These are phyloP conservation scores for Dendroctonus ponderosae DNA, from an alignment of 1,140 invertebrate genomes.

Conservation along the genomic window DNA sequence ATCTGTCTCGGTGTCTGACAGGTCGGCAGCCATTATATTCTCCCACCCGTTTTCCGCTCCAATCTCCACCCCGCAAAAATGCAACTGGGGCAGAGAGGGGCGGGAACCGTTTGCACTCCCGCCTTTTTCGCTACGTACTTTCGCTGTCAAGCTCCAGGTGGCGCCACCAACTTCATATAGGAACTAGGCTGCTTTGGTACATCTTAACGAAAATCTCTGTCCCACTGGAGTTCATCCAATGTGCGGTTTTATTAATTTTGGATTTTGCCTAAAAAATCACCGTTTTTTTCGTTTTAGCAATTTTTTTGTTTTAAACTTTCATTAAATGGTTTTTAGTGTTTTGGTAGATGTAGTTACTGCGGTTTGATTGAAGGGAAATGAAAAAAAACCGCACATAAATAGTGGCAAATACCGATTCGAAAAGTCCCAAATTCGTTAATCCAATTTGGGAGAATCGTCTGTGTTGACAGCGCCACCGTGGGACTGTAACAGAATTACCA, in stretches of 20 bases:
- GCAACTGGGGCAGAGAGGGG: slow-evolving; percentile 13
- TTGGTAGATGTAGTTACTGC: no score
- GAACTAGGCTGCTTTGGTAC: no score
- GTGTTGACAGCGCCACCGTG: slow-evolving; percentile 1
- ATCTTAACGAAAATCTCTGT: no score
- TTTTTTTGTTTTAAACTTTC: no score
- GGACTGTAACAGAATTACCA: slow-evolving; percentile 42
- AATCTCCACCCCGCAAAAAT: slow-evolving; percentile 34
- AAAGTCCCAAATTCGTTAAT: not conserved
- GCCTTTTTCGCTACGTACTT: slow-evolving; percentile 20
- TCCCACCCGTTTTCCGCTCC: slow-evolving; percentile 40
- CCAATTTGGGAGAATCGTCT: slow-evolving; percentile 5
- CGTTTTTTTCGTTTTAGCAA: no score
- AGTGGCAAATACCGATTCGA: no score
- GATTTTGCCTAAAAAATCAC: no score
- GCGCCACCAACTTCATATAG: not conserved
- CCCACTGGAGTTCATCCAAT: no score
- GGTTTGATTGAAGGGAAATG: no score
- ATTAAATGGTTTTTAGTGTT: no score
- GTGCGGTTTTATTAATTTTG: no score
- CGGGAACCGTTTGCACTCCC: not conserved
- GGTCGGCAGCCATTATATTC: slow-evolving; percentile 49
- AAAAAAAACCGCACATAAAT: no score
- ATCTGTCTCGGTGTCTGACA: slow-evolving; percentile 48
- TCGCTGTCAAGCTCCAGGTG: slow-evolving; percentile 20